Base-by-base conservation (phyloP, 2,113 vertebrate species). In the Speoplatyrhinus poulsoni region DNA sequence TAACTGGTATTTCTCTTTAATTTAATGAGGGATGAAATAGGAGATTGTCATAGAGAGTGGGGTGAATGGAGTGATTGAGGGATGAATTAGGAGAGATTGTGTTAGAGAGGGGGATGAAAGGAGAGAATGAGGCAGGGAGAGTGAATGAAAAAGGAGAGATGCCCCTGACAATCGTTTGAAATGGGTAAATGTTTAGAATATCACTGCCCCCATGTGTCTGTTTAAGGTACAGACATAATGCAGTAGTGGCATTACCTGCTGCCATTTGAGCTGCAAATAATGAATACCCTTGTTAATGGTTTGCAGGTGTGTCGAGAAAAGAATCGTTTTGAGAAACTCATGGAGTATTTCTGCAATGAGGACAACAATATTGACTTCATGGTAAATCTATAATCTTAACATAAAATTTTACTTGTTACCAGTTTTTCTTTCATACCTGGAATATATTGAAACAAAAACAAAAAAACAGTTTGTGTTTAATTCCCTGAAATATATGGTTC, bases 361-460 rank as follows among this genome's bases (percentile, higher is more conserved):
- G 97, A 99, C 58, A 91, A 70, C 85, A 98, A 94, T 90, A 96
- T 99, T 0, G 97, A 99, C 91, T 98, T 97, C 89, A 96, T 96
- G 96, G 97, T 99, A 90, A 94, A 77, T 0, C 46, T 60, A 32
- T 33, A 26, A 8, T 0, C 16, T 50, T 13, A 54, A 7, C 1
- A 9, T 15, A 2, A 26, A 1, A 26, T 26, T 26, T 26, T 2
- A 26, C 26, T 26, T 26, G 26, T 26, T 26, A 26, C 26, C 2
- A 4, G 49, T 52, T 52, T 52, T 12, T 12, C 11, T 49, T 49
- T 12, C 48, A 49, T 10, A 9, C 3, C 48, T 12, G 19, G 19
- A 12, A 49, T 3, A 49, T 12, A 1, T 12, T 12, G 1, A 9
- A 9, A 9, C 48, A 49, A 49, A 49, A 49, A 49, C 8, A 49